Conservation (phyloP, 2,888 invertebrate genomes). For the Synanthedon tipuliformis region DNA sequence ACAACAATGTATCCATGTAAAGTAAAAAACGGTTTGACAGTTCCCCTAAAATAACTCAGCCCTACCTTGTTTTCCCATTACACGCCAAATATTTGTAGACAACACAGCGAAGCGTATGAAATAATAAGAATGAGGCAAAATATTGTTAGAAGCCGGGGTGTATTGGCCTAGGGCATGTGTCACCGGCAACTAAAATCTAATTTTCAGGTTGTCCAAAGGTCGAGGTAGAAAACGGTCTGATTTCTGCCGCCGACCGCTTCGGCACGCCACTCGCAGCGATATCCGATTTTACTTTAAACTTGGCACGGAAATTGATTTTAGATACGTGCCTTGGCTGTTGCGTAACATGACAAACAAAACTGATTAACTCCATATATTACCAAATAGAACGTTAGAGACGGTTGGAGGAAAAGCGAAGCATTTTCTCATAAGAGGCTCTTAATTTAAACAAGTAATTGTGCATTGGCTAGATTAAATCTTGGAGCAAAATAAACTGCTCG, state of each 20-base stretch:
- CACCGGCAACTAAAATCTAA: constrained; percentile 49
- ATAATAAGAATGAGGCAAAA: constrained; percentile 1
- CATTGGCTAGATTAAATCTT: no score
- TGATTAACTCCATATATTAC: no score
- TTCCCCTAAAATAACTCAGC: no score
- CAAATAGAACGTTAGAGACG: no score
- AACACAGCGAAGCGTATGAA: background rate
- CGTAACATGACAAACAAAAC: constrained; percentile 16
- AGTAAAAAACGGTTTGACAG: no score
- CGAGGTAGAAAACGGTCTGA: constrained; percentile 21
- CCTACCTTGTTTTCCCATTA: no score
- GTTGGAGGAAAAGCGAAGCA: no score
- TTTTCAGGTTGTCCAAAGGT: constrained; percentile 51
- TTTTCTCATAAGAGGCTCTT: no score
- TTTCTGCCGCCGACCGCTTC: constrained; percentile 4
- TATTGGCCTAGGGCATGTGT: constrained; percentile 27
- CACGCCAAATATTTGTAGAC: no score
- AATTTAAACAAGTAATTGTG: no score
- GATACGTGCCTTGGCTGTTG: constrained; percentile 31
- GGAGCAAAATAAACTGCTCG: no score
- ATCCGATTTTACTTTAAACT: constrained; percentile 45
- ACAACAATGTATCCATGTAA: no score
- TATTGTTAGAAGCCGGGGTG: constrained; percentile 18
- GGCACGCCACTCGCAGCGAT: constrained; percentile 11
- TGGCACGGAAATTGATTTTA: constrained; percentile 54